phyloP scores from a whole-genome alignment of 2,113 vertebrate genomes.

The Zosterops lateralis region DNA sequence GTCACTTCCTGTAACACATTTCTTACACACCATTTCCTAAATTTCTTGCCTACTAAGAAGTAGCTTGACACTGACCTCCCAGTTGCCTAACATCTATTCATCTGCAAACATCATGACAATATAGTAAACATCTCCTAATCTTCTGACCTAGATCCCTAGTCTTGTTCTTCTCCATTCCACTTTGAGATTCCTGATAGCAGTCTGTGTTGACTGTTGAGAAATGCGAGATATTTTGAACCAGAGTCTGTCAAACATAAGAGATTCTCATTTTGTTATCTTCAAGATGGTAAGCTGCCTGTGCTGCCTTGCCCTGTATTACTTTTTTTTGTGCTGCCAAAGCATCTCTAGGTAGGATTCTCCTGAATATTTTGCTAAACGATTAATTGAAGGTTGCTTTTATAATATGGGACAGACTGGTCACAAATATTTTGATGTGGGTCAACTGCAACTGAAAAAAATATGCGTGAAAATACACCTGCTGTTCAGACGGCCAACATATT shows the following conservation, averaged over 20 bases:
- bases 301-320: background rate
- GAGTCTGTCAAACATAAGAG: background rate
- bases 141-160: background rate
- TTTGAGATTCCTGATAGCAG: background rate
- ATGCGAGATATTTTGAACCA: background rate
- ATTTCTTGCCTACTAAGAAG: background rate
- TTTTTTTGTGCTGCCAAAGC: background rate
- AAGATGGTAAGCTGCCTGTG: background rate
- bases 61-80: background rate
- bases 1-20: background rate
- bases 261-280: background rate
- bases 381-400: background rate
- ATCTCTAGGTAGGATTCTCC: background rate
- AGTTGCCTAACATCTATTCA: background rate
- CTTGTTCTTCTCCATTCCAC: background rate
- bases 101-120: background rate
- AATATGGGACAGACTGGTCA: background rate
- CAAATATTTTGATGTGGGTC: background rate
- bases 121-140: background rate
- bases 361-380: background rate
- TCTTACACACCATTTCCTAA: background rate
- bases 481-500: background rate
- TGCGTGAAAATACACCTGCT: background rate
- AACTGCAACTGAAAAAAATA: background rate
- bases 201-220: background rate